These are phyloP conservation scores for Ailuropoda melanoleuca DNA, from an alignment of 2,113 vertebrate genomes.

Conservation along the genomic window DNA sequence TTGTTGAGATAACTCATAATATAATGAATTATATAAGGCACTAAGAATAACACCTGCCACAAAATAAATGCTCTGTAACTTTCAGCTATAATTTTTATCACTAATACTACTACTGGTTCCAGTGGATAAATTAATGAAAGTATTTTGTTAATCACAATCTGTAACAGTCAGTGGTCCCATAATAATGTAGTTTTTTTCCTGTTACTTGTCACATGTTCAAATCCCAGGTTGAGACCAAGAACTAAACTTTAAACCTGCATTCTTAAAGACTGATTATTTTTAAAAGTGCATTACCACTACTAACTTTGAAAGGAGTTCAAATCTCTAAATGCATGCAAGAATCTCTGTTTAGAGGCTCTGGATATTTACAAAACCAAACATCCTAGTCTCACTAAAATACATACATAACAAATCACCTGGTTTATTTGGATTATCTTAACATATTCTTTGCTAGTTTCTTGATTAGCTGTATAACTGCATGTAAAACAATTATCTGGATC, in stretches of 20 bases:
- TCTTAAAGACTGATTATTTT: neutral
- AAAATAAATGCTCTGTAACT: constrained; percentile 29
- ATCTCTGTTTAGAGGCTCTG: neutral
- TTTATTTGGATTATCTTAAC: neutral
- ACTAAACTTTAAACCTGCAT: neutral
- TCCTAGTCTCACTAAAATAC: neutral
- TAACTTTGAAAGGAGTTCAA: neutral
- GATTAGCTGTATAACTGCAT: neutral
- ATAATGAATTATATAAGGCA: neutral
- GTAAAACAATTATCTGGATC: neutral
- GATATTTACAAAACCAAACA: neutral
- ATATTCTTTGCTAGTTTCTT: constrained; percentile 19
- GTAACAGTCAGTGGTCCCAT: neutral
- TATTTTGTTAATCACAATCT: constrained; percentile 18
- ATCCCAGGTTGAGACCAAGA: neutral
- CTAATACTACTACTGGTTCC: neutral
- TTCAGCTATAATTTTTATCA: constrained; percentile 30
- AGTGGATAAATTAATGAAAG: neutral
- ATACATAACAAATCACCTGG: neutral
- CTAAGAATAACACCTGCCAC: neutral
- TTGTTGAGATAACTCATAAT: constrained; percentile 36
- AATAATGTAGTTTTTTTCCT: neutral
- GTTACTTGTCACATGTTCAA: neutral
- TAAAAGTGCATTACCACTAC: neutral
- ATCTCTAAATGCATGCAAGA: neutral